These are phyloP conservation scores for Oreonectes daqikongensis DNA, from an alignment of 2,797 vertebrate species.

Conservation along the genomic window DNA sequence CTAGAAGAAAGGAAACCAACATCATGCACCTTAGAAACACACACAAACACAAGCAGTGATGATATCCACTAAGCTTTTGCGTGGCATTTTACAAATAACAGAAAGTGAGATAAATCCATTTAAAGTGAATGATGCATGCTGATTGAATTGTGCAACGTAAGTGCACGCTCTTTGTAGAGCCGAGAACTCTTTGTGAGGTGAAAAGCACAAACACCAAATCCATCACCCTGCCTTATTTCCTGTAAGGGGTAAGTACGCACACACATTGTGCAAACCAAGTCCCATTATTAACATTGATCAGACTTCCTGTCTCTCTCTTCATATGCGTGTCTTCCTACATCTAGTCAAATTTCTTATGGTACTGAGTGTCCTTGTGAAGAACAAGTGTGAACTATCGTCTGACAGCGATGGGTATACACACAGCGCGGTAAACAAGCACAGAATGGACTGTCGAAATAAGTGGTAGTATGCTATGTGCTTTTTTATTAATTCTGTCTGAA, in stretches of 20 bases:
- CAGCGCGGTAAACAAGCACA: slow-evolving; percentile 1
- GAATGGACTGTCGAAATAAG: background rate
- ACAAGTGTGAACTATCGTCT: background rate
- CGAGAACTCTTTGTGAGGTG: background rate
- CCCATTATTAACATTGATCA: slow-evolving; percentile 5
- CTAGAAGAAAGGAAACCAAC: slow-evolving; percentile 3
- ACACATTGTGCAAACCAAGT: background rate
- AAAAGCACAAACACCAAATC: slow-evolving; percentile 22
- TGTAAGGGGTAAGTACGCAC: background rate
- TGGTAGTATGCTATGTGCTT: background rate
- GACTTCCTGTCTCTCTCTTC: background rate
- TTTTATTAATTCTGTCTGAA: background rate
- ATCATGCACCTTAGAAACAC: background rate
- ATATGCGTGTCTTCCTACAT: background rate
- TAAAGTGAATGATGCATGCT: background rate
- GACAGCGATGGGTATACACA: background rate
- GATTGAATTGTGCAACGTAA: slow-evolving; percentile 5
- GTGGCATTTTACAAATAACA: background rate
- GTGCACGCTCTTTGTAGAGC: background rate
- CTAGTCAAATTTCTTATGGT: background rate
- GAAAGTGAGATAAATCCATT: background rate
- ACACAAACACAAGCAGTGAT: background rate
- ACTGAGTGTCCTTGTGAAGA: background rate
- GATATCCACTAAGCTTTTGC: background rate
- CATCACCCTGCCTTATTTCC: background rate